Base-by-base conservation (phyloP, 2,113 vertebrate species). In the Syngnathus floridae region DNA sequence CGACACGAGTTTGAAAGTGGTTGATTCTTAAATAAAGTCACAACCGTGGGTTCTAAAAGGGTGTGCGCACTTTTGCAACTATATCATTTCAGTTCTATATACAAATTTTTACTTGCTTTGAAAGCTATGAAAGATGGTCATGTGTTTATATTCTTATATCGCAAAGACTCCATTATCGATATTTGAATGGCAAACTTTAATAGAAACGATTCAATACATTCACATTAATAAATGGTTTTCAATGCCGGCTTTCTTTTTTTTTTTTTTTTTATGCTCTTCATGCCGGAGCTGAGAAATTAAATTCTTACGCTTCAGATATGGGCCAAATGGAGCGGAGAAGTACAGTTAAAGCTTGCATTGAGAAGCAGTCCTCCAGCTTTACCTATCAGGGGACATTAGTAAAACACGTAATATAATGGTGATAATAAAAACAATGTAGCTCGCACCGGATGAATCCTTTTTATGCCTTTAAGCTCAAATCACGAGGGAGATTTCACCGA, bases 81-180 rank as follows among this genome's bases (percentile, higher is more conserved):
- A 31, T 3, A 31, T 31, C 26, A 31, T 31, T 31, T 31, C 26
- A 1, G 26, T 26, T 26, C 3, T 31, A 31, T 31, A 31, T 31
- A 0, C 26, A 31, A 2, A 31, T 31, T 31, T 31, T 31, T 31
- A 31, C 26, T 31, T 31, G 26, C 26, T 31, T 31, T 31, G 26
- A 56, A 35, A 54, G 49, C 17, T 6, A 54, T 6, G 21, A 54
- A 54, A 22, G 49, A 8, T 4, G 49, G 21, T 5, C 16, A 1
- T 22, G 11, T 14, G 2, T 14, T 31, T 6, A 26, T 64, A 52
- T 49, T 72, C 71, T 61, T 26, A 22, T 37, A 19, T 22, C 26
- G 21, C 62, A n/a, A 40, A 13, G n/a, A 59, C 61, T 22, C 48
- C 21, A 71, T 66, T 73, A 73, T 70, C 64, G n/a, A 70, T 45